phyloP scores from a whole-genome alignment of 2,113 vertebrate genomes.

The Eretmochelys imbricata region DNA sequence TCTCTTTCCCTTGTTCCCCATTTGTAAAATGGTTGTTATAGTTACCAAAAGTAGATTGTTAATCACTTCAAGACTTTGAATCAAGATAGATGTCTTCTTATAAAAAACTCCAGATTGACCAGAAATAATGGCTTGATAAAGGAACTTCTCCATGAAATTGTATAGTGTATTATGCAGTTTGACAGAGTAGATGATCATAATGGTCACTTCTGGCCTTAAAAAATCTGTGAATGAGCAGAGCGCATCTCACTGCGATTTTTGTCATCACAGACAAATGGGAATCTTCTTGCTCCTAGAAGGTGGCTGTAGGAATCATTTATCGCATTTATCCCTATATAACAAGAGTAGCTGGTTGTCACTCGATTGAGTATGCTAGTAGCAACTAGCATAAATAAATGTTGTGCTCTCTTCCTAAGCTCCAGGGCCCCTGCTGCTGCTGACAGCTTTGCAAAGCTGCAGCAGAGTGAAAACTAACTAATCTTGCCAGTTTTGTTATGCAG shows the following conservation, averaged over 20 bases:
- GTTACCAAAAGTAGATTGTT: not conserved
- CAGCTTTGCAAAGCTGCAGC: not conserved
- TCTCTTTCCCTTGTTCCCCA: not conserved
- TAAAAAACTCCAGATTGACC: not conserved
- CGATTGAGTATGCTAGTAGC: not conserved
- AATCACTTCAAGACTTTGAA: not conserved
- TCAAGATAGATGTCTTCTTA: not conserved
- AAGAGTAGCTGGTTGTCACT: not conserved
- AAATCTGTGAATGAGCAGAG: not conserved
- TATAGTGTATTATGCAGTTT: not conserved
- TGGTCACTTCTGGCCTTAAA: not conserved
- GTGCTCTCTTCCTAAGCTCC: not conserved
- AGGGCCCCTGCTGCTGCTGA: not conserved
- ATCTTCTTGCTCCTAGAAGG: not conserved
- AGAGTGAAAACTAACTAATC: not conserved
- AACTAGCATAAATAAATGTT: not conserved
- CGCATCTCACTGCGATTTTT: not conserved
- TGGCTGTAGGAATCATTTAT: not conserved
- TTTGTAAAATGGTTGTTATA: not conserved
- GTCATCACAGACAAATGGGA: not conserved
- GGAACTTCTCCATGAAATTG: not conserved
- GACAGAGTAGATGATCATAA: not conserved
- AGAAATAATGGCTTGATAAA: not conserved
- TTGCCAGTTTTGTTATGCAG: not conserved
- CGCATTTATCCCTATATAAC: not conserved